Conservation (phyloP, 2,888 invertebrate genomes). For the Brachyopa scutellaris region DNA sequence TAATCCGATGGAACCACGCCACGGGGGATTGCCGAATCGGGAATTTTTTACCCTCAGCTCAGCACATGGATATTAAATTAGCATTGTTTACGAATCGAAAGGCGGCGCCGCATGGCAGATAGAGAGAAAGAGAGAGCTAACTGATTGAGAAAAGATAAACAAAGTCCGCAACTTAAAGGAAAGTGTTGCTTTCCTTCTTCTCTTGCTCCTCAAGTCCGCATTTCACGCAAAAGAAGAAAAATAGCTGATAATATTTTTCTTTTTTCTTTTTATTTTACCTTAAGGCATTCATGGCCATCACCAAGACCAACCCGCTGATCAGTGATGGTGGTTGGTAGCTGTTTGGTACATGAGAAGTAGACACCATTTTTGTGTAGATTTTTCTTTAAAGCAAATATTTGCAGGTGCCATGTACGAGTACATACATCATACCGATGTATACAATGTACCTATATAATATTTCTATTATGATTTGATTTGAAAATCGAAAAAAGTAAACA, state of each 20-base stretch:
- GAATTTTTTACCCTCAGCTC: too few relatives aligned
- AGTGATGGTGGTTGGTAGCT: background rate
- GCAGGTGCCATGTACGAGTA: background rate
- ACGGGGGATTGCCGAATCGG: too few relatives aligned
- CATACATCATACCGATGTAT: too few relatives aligned
- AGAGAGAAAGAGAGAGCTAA: conserved; percentile 10
- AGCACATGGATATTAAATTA: too few relatives aligned
- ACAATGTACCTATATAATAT: too few relatives aligned
- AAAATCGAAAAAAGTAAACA: too few relatives aligned
- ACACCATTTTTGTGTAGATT: background rate
- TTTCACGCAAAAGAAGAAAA: background rate
- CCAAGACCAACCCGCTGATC: background rate
- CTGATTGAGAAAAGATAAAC: conserved; percentile 34
- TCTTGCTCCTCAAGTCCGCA: background rate
- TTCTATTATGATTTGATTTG: too few relatives aligned
- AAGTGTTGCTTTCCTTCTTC: conserved; percentile 31
- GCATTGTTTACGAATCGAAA: too few relatives aligned
- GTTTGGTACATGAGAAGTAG: background rate
- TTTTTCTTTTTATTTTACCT: background rate
- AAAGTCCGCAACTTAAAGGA: conserved; percentile 32
- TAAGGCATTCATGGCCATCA: background rate
- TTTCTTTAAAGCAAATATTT: background rate
- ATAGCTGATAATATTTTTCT: background rate
- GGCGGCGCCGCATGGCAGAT: background rate
- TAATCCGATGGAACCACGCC: too few relatives aligned